These are phyloP conservation scores for Byasa hedistus DNA, from an alignment of 2,888 invertebrate genomes.

Conservation along the genomic window DNA sequence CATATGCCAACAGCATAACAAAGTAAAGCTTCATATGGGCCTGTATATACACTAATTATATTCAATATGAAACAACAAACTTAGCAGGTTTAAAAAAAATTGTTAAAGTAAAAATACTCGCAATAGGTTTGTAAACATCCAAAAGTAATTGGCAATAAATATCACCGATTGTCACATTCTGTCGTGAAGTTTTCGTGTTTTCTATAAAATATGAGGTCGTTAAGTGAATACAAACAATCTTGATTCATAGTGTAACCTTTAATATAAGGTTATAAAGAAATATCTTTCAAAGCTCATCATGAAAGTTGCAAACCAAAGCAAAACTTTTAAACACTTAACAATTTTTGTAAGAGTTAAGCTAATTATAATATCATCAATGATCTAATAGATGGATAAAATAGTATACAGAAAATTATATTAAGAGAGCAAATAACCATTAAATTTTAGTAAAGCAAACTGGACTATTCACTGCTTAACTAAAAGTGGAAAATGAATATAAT, in stretches of 20 bases:
- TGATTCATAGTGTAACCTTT: constrained; percentile 1
- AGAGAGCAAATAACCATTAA: too few species aligned
- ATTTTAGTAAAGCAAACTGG: too few species aligned
- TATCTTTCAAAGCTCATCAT: neutral
- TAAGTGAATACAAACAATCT: constrained; percentile 70
- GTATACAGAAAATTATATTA: too few species aligned
- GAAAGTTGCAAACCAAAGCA: too few species aligned
- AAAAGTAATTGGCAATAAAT: constrained; percentile 53
- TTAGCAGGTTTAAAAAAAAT: neutral
- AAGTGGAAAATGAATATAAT: too few species aligned
- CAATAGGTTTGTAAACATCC: constrained; percentile 21
- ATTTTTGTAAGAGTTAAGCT: too few species aligned
- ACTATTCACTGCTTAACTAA: too few species aligned
- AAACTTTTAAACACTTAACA: too few species aligned
- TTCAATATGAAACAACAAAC: neutral
- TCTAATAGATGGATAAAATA: too few species aligned
- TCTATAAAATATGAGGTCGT: constrained; percentile 71
- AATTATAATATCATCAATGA: too few species aligned
- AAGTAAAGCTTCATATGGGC: neutral
- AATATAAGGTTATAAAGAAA: neutral
- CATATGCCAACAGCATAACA: neutral
- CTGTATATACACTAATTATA: neutral
- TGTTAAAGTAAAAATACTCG: constrained; percentile 6
- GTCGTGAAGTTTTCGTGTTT: constrained; percentile 49
- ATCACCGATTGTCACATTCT: constrained; percentile 66